These are phyloP conservation scores for Agrochola litura DNA, from an alignment of 2,888 invertebrate genomes.

Conservation along the genomic window DNA sequence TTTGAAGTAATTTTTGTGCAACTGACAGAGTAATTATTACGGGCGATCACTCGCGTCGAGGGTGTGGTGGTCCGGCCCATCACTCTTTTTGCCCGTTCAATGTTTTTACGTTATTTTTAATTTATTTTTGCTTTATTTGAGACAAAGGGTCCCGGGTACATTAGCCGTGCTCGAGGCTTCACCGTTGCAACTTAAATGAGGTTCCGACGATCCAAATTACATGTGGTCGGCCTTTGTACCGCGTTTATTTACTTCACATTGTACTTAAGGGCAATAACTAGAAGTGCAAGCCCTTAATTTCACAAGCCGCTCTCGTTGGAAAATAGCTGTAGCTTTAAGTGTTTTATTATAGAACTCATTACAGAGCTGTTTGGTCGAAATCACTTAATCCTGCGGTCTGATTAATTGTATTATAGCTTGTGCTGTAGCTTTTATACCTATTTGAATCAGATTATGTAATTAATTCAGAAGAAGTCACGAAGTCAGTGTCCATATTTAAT, in stretches of 20 bases:
- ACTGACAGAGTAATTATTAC: conserved; percentile 87
- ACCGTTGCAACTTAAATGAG: conserved; percentile 86
- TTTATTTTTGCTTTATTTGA: conserved; percentile 87
- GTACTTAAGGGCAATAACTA: conserved; percentile 90
- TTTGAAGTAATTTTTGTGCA: conserved; percentile 79
- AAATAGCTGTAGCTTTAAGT: conserved; percentile 80
- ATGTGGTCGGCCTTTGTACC: conserved; percentile 83
- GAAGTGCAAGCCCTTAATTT: conserved; percentile 85
- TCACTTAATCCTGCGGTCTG: conserved; percentile 63
- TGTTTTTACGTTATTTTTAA: conserved; percentile 87
- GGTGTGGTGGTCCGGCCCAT: conserved; percentile 86
- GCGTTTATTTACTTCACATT: conserved; percentile 89
- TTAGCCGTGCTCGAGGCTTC: conserved; percentile 83
- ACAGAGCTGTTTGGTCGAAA: conserved; percentile 69
- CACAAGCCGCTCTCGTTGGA: conserved; percentile 79
- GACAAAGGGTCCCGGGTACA: conserved; percentile 83
- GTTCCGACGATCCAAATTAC: conserved; percentile 88
- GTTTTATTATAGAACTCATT: conserved; percentile 79
- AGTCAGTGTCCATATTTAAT: background rate
- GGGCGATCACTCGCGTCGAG: conserved; percentile 82
- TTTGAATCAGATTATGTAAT: background rate
- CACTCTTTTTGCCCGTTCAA: conserved; percentile 84
- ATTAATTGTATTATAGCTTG: conserved; percentile 7
- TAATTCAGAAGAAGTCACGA: background rate
- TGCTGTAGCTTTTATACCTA: background rate